Conservation (phyloP, 1,140 invertebrate genomes). For the Diorhabda sublineata region DNA sequence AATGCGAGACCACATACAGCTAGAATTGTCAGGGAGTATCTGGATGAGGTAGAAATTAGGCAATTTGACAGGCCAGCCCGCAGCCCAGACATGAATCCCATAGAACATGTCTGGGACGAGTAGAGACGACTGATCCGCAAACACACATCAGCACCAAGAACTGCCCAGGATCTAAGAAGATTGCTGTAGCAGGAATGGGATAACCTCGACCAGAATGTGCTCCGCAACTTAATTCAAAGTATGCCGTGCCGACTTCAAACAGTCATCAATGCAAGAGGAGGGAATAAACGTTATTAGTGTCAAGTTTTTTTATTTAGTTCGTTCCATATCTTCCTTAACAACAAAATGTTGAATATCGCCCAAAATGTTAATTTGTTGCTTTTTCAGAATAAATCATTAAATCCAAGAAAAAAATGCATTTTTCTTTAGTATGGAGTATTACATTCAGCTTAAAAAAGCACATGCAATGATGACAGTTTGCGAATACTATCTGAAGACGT, state of each 20-base stretch:
- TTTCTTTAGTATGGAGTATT: no score
- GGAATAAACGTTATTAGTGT: neutral
- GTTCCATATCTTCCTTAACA: no score
- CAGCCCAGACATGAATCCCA: neutral
- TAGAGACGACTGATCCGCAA: neutral
- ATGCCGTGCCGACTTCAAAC: neutral
- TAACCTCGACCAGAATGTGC: neutral
- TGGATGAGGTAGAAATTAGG: neutral
- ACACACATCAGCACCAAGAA: neutral
- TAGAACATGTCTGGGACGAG: slow-evolving; percentile 11
- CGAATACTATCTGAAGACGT: no score
- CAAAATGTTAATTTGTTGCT: no score
- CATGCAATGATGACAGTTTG: no score
- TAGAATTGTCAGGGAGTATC: neutral
- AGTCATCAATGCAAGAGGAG: neutral
- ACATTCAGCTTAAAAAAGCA: no score
- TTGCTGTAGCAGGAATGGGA: neutral
- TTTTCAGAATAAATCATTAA: no score
- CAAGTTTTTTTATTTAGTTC: no score
- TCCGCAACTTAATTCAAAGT: neutral
- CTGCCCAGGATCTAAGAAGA: neutral
- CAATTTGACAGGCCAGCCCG: neutral
- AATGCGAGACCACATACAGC: slow-evolving; percentile 6
- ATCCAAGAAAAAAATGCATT: no score
- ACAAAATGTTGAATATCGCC: no score